Conservation (phyloP, 2,888 invertebrate species). For the Nycteola revayana region DNA sequence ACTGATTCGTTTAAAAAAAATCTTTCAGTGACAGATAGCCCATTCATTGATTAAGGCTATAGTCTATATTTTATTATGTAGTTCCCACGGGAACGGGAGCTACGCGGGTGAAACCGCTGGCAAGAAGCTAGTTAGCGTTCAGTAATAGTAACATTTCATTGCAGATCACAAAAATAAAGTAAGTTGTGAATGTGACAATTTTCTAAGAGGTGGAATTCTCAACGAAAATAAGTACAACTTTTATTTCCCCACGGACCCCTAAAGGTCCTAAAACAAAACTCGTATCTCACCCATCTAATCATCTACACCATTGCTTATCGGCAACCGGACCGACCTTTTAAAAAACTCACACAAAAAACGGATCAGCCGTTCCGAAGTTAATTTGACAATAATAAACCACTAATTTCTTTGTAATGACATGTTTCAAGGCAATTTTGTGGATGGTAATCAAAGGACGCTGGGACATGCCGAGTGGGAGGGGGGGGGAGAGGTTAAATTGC, state of each 20-base stretch:
- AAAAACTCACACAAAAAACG: slow-evolving; percentile 38
- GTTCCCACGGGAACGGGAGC: no score
- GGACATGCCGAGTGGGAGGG: slow-evolving; percentile 20
- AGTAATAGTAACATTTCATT: no score
- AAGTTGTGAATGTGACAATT: no score
- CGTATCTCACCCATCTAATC: slow-evolving; percentile 37
- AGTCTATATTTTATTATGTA: no score
- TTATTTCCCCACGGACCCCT: not conserved
- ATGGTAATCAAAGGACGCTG: slow-evolving; percentile 20
- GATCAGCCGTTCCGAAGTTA: slow-evolving; percentile 41
- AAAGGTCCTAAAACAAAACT: slow-evolving; percentile 10
- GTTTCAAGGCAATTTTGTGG: slow-evolving; percentile 31
- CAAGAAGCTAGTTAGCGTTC: no score
- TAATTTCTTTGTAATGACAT: slow-evolving; percentile 64
- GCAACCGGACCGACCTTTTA: slow-evolving; percentile 37
- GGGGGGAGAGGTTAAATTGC: slow-evolving; percentile 17
- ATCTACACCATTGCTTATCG: slow-evolving; percentile 40
- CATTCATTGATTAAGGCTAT: no score
- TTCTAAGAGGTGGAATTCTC: no score
- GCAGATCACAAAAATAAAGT: no score
- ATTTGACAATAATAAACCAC: slow-evolving; percentile 55
- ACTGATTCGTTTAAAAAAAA: no score
- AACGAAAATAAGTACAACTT: no score
- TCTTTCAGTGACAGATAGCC: no score
- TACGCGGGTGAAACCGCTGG: no score